Percentiles rank a stretch among this genome's conserved stretches.
Evolutionary conservation across 2,113 vertebrate genomes (phyloP).

Genomic region (Colinus virginianus): DNA sequence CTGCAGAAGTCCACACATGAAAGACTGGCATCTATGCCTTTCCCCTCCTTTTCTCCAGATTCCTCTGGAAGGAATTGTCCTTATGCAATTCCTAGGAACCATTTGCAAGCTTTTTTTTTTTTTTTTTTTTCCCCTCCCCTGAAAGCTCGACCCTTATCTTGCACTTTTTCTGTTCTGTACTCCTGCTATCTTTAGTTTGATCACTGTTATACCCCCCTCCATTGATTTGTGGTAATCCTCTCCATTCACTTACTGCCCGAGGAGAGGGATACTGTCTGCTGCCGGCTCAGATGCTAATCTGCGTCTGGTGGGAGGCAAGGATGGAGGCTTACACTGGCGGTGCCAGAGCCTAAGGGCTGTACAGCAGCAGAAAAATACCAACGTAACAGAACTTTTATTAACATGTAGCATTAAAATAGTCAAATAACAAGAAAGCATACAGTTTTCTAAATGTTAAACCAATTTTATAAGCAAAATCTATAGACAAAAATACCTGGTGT

Average conservation of each 20-base stretch:
- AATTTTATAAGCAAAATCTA: not conserved
- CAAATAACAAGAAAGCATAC: not conserved
- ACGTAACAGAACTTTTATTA: not conserved
- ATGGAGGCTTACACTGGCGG: not conserved
- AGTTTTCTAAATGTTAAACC: not conserved
- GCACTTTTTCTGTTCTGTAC: not conserved
- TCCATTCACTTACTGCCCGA: not conserved
- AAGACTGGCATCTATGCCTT: not conserved
- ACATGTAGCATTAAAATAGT: not conserved
- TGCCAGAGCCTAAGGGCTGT: accelerated
- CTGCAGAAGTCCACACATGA: no score
- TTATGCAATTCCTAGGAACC: not conserved
- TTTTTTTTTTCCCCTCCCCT: not conserved
- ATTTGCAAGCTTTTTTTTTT: not conserved
- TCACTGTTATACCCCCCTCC: not conserved
- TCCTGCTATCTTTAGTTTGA: not conserved
- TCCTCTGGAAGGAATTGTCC: not conserved
- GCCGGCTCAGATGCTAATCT: not conserved
- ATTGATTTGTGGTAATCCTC: not conserved
- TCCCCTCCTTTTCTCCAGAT: not conserved
- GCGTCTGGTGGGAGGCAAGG: not conserved
- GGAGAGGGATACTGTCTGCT: not conserved
- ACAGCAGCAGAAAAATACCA: not conserved
- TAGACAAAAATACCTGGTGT: accelerated
- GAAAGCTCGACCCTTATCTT: not conserved